Percentiles rank a stretch among this genome's conserved stretches.
Evolutionary conservation across 2,113 vertebrate genomes (phyloP).

Genomic region (Campylomormyrus numenius): DNA sequence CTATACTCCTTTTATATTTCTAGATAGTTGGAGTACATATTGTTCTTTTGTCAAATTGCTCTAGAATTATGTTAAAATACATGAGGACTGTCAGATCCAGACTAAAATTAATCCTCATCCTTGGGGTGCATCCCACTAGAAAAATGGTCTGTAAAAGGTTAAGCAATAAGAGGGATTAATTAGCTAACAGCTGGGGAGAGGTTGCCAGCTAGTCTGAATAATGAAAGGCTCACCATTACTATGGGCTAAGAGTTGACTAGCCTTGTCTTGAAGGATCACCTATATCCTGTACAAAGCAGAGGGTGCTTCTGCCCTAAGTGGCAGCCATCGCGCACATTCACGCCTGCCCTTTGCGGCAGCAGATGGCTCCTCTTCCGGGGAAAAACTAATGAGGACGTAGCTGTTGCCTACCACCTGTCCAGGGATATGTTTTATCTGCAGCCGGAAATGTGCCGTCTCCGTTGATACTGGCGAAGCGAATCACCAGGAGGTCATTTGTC

Average conservation of each 20-base stretch:
- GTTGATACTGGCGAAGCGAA: background rate
- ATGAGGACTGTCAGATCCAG: background rate
- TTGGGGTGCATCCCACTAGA: background rate
- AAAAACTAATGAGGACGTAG: slow-evolving; percentile 29
- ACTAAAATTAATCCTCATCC: background rate
- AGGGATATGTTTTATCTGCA: slow-evolving; percentile 2
- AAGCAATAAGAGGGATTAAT: slow-evolving; percentile 19
- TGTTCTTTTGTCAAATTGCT: background rate
- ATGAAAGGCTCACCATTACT: background rate
- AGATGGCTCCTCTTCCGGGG: slow-evolving; percentile 32
- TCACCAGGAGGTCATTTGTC: background rate
- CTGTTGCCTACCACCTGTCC: slow-evolving; percentile 14
- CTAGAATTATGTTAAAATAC: background rate
- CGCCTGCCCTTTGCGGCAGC: slow-evolving; percentile 20
- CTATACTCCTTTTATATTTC: background rate
- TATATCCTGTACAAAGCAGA: background rate
- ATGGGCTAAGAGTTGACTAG: background rate
- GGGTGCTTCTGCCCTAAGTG: background rate
- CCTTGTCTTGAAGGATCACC: background rate
- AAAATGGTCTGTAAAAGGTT: slow-evolving; percentile 8
- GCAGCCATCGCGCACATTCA: background rate
- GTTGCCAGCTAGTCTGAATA: background rate
- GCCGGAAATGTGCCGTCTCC: background rate
- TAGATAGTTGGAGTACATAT: background rate
- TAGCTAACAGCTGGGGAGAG: slow-evolving; percentile 11